phyloP scores from a whole-genome alignment of 37 sponge, comb jelly and placozoan genomes.

The Hexactinellida sp. region DNA sequence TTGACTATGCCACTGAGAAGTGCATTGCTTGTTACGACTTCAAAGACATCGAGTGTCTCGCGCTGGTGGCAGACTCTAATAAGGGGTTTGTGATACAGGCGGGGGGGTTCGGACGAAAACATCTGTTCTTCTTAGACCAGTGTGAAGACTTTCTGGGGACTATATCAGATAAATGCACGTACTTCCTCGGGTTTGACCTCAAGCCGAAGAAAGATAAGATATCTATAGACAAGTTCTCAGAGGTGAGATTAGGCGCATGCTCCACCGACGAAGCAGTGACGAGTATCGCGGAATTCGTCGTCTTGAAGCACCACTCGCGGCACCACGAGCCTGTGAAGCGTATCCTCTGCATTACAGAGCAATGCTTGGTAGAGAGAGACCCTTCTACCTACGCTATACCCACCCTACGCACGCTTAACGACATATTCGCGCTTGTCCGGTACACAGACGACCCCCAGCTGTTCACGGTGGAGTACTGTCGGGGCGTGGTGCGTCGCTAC shows the following conservation, averaged over 20 bases:
- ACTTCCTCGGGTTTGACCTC: background rate
- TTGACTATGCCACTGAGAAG: conserved; percentile 28
- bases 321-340: conserved; percentile 70
- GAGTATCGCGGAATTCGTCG: conserved; percentile 84
- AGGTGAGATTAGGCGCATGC: background rate
- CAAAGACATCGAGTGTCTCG: conserved; percentile 74
- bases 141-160: conserved; percentile 57
- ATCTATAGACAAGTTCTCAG: background rate
- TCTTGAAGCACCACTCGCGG: conserved; percentile 42
- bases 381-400: conserved; percentile 82
- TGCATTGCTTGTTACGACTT: conserved; percentile 66
- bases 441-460: conserved; percentile 84
- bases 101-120: conserved; percentile 59
- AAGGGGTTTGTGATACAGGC: conserved; percentile 65
- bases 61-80: conserved; percentile 68
- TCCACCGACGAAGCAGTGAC: conserved; percentile 92
- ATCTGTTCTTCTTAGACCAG: conserved; percentile 57
- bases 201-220: background rate
- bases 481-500: conserved; percentile 48
- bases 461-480: conserved; percentile 83
- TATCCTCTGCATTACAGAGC: conserved; percentile 77
- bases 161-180: conserved; percentile 22
- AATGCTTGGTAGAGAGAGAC: conserved; percentile 91
- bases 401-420: conserved; percentile 64
- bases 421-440: conserved; percentile 79